Evolutionary conservation across 2,888 invertebrate genomes (phyloP).

Genomic region (Megalurothrips usitatus): DNA sequence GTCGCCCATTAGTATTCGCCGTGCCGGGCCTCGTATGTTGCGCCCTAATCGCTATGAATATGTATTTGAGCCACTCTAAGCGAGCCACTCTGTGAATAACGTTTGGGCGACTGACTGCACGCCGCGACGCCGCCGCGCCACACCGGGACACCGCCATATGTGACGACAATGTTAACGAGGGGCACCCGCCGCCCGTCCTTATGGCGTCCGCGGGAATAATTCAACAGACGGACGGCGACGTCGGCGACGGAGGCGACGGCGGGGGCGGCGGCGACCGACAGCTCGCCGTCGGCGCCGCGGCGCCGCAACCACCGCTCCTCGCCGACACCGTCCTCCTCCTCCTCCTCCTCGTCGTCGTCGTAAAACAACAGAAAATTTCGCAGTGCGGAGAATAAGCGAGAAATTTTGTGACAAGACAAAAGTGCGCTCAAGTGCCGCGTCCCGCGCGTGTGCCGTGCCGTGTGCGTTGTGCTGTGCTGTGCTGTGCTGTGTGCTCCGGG

Average conservation of each 20-base stretch:
- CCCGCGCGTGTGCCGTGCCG: neutral
- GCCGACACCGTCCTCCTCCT: neutral
- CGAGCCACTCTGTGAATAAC: constrained; percentile 1
- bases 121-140: neutral
- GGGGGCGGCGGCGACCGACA: neutral
- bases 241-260: neutral
- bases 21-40: neutral
- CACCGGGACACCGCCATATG: neutral
- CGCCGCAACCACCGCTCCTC: neutral
- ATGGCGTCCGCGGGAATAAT: neutral
- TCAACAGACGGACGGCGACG: neutral
- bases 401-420: neutral
- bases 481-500: too few relatives aligned
- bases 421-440: neutral
- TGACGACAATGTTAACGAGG: constrained; percentile 13
- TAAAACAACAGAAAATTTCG: too few relatives aligned
- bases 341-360: too few relatives aligned
- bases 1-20: neutral
- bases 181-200: neutral
- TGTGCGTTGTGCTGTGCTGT: too few relatives aligned
- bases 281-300: neutral
- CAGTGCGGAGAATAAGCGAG: too few relatives aligned
- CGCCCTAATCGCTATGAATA: constrained; percentile 3
- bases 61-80: constrained; percentile 23
- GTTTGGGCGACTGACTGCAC: neutral